Evolutionary conservation across 2,888 invertebrate genomes (phyloP).

Genomic region (Meteorus colon): DNA sequence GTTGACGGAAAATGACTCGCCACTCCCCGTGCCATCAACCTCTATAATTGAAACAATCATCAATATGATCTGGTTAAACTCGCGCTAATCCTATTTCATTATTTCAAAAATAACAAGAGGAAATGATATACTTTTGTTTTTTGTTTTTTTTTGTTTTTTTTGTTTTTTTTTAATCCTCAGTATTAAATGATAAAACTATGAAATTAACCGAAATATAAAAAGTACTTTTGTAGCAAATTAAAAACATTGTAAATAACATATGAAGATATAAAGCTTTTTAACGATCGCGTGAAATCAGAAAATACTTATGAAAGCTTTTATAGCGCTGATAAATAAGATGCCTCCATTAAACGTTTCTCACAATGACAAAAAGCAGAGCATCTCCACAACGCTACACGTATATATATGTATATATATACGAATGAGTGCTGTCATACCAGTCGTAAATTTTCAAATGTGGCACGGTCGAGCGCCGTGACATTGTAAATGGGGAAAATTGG

Average conservation of each 20-base stretch:
- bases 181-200: neutral
- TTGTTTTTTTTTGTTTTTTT: too few relatives aligned
- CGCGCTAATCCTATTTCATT: neutral
- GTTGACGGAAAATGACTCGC: neutral
- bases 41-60: neutral
- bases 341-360: slow-evolving; percentile 30
- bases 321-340: slow-evolving; percentile 12
- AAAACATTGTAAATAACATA: slow-evolving; percentile 9
- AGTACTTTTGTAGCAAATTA: slow-evolving; percentile 1
- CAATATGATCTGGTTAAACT: neutral
- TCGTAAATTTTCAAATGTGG: slow-evolving; percentile 49
- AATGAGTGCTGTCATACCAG: slow-evolving; percentile 29
- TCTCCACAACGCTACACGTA: slow-evolving; percentile 33
- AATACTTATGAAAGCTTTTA: slow-evolving; percentile 2
- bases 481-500: slow-evolving; percentile 19
- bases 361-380: slow-evolving; percentile 46
- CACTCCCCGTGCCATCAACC: slow-evolving; percentile 9
- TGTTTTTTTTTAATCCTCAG: neutral
- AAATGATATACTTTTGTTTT: neutral
- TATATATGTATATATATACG: slow-evolving; percentile 16
- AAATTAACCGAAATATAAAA: neutral
- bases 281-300: neutral
- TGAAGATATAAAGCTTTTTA: neutral
- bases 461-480: slow-evolving; percentile 43
- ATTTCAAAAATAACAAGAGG: neutral